These are phyloP conservation scores for Drosophila cardini DNA, from an alignment of 1,140 invertebrate genomes.

Conservation along the genomic window DNA sequence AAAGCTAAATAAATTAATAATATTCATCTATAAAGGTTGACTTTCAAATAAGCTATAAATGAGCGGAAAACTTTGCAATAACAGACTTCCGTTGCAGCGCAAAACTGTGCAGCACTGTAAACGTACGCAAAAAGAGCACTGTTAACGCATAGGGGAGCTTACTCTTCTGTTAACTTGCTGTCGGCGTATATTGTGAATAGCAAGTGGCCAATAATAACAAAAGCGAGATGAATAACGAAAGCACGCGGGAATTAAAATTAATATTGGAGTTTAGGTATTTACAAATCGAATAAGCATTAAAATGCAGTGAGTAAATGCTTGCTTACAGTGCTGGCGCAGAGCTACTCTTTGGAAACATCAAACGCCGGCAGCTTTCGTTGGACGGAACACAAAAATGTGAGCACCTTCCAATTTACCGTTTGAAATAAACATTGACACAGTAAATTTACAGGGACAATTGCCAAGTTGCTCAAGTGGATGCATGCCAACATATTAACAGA, in stretches of 20 bases:
- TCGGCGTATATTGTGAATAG: conserved; percentile 20
- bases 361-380: conserved; percentile 89
- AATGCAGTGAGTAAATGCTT: not conserved
- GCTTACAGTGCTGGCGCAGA: conserved; percentile 92
- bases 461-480: conserved; percentile 91
- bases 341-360: conserved; percentile 93
- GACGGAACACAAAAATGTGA: conserved; percentile 85
- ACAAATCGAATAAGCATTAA: not conserved
- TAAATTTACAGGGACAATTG: conserved; percentile 89
- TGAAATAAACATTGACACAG: not conserved
- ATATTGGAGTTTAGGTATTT: conserved; percentile 75
- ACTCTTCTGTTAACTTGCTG: not conserved
- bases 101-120: no score
- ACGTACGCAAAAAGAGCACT: conserved; percentile 3
- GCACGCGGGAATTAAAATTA: conserved; percentile 62
- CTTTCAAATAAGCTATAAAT: no score
- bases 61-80: no score
- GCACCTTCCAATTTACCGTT: conserved; percentile 32
- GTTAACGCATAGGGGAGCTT: not conserved
- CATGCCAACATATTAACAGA: conserved; percentile 94
- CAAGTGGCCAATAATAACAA: conserved; percentile 23
- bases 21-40: conserved; percentile 35
- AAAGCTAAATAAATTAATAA: conserved; percentile 81
- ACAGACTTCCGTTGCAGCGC: no score
- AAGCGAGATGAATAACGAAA: not conserved